These are phyloP conservation scores for Turritopsis dohrnii DNA, from an alignment of 30 jellyfish, hydroid and myxozoan species.

Conservation along the genomic window DNA sequence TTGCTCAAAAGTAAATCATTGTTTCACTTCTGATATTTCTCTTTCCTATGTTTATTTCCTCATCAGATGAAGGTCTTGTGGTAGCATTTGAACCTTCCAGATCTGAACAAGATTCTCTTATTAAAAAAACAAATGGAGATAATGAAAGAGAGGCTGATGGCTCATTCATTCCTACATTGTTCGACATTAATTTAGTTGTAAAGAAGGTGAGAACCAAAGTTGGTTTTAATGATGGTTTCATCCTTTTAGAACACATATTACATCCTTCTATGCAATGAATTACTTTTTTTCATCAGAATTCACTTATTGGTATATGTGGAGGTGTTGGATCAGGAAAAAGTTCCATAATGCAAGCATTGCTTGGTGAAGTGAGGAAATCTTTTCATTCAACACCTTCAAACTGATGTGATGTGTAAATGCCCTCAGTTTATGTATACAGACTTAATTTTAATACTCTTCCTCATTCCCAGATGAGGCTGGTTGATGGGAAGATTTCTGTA, in stretches of 20 bases:
- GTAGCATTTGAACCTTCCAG: not conserved
- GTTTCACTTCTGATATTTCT: no score
- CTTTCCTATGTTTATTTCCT: no score
- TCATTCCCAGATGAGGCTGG: not conserved
- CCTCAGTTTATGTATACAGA: not conserved
- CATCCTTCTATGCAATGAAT: no score
- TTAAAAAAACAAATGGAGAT: not conserved
- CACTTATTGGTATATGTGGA: conserved; percentile 7
- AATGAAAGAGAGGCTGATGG: not conserved
- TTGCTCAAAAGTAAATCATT: no score
- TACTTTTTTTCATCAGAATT: not conserved
- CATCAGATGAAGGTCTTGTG: not conserved
- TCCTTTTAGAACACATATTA: no score
- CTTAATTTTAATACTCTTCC: not conserved
- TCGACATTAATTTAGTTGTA: conserved; percentile 27
- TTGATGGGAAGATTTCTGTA: not conserved
- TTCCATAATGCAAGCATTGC: conserved; percentile 11
- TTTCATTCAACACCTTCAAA: no score
- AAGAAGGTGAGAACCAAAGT: conserved; percentile 29
- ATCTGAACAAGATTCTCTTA: not conserved
- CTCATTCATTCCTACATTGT: conserved; percentile 39
- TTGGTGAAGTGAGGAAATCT: conserved; percentile 12
- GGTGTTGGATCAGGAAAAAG: conserved; percentile 22
- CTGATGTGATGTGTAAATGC: no score
- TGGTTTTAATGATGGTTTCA: no score